Base-by-base conservation (phyloP, 1,140 invertebrate genomes). In the Protaetia brevitarsis region DNA sequence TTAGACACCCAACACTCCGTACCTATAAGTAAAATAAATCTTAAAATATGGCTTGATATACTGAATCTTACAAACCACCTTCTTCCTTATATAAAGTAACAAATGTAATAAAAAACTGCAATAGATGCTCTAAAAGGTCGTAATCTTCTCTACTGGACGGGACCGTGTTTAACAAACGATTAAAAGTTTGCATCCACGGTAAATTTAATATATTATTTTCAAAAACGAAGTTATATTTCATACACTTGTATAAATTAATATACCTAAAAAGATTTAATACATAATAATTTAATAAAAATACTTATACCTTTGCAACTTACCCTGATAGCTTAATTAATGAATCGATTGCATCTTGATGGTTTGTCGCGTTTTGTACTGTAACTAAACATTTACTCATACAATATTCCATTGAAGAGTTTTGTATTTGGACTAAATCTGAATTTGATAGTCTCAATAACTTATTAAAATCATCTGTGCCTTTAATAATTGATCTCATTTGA, bases 351-450 rank as follows among this genome's bases (percentile, higher is more conserved):
- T 80, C 78, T 27, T 76, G 73, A 66, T 88, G 86, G 0, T 82
- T 81, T 0, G 82, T 85, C 8, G 85, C 86, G 76, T 85, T 87
- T 71, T 88, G 84, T 31, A 88, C 78, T n/a, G 78, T 78, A 11
- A 82, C 76, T 8, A 88, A 69, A 59, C 81, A 80, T 64, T 81
- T 79, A 34, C 81, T 77, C 59, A 80, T 79, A 27, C 78, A 81
- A 68, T 80, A 81, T 29, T 80, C 63, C 0, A 84, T 75, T 59
- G 78, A 83, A 3, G 83, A 81, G 0, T 73, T 74, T 69, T 80
- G 79, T 11, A 87, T 68, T 13, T 71, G 64, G 6, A 72, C 64
- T 19, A 87, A 75, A 75, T 86, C 83, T 5, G 69, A 68, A 36
- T 78, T 72, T 34, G 73, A 75, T 11, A 86, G 79, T 23, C 36